Base-by-base conservation (phyloP, 2,888 invertebrate species). In the Scelioninae gen. 1 region DNA sequence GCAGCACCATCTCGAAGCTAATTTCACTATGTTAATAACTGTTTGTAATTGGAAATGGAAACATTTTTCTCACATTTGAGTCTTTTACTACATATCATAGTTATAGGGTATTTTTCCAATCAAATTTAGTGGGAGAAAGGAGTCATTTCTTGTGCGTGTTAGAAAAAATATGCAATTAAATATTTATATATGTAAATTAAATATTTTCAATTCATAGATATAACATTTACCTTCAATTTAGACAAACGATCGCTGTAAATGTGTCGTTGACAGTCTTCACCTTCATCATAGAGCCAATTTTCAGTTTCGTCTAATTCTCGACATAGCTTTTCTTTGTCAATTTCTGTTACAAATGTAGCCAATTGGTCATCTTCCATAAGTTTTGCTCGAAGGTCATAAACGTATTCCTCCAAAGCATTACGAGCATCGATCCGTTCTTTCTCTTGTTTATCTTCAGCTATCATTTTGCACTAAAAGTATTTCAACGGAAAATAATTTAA, bases 381-480 rank as follows among this genome's bases (percentile, higher is more conserved):
- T 92, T 98, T 98, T 78, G 97, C 96, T 71, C 99, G 95, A 92
- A 99, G 94, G 88, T 99, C 99, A 92, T 99, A 99, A 34, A 99
- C 98, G 90, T 98, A 99, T 93, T 99, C 99, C 92, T 99, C 99
- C 0, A 99, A 94, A 3, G 98, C 97, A 93, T 99, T 99, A 89
- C 98, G 96, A 0, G 98, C 98, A 92, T 99, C 99, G 5, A 97
- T 96, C 60, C 98, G 95, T 91, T 98, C 98, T 89, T 98, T 98
- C 93, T 99, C 99, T 90, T 97, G 96, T 81, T 95, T 95, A 92
- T 99, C 99, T 88, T 96, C 96, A 69, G 95, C 94, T 88, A 96
- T 95, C 96, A 97, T 96, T 92, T 95, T 95, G 81, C 94, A 94
- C 96, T 97, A 45, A 62, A 83, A 49, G 38, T 3, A 40, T 40